Evolutionary conservation across 2,113 vertebrate species (phyloP), one percentile per base, ranked within the genome.

Genomic region (Tamias sibiricus): DNA sequence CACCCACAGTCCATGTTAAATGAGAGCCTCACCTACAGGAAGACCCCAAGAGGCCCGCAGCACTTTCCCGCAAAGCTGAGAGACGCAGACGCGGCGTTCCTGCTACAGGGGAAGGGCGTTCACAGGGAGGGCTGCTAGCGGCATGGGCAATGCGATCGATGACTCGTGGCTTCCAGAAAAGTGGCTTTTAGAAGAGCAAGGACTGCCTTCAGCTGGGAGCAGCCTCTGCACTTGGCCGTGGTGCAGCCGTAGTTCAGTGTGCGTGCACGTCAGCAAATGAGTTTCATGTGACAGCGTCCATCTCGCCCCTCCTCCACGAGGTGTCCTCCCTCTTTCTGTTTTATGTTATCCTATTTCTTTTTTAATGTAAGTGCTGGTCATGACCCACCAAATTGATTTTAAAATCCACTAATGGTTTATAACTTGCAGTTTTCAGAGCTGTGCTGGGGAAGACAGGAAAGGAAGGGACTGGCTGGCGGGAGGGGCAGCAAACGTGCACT

Each of bases 71-170:
- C 62, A 57, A 59, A 16, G 49, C 44, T 0, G 6, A 9, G n/a
- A 40, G 68, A 7, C 12, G n/a, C 11, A 9, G 2, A 5, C 0
- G 8, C 2, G 0, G 37, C 11, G 1, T 8, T 32, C 24, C 30
- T 2, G 12, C 26, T 11, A 49, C 19, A 6, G 1, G 26, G 17
- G 49, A 28, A 4, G 1, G 3, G 6, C 20, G 8, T n/a, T 28
- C 28, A 1, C 32, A 6, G 40, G 8, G 35, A 28, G n/a, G 57
- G 28, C 47, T 30, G 8, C 0, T 0, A 3, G 64, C 0, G 0
- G 68, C 32, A 3, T 1, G 6, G 83, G 26, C 26, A n/a, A 32
- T 0, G 13, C 44, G 30, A 30, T 24, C 3, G 0, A 13, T 19
- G 40, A 28, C 32, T 28, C 26, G 1, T 12, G 62, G 14, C 12